These are phyloP conservation scores for Plutomurus gul DNA, from an alignment of 1,140 invertebrate species.

Conservation along the genomic window DNA sequence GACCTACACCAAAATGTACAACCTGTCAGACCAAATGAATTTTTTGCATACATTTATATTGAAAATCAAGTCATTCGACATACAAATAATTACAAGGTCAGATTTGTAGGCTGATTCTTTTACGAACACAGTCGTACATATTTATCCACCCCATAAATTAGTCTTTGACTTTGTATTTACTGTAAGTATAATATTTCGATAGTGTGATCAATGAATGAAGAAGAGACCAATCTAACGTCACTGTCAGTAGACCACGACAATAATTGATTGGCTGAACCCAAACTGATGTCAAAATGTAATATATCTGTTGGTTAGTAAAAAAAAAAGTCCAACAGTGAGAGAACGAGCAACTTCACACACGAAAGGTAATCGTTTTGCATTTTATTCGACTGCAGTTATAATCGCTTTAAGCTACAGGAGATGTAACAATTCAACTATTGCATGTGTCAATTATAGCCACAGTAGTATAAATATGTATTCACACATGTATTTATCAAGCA, in stretches of 20 bases:
- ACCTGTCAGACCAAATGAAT: background rate
- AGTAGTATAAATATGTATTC: no score
- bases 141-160: background rate
- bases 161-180: background rate
- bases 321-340: no score
- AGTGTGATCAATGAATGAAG: background rate
- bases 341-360: no score
- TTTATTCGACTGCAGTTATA: no score
- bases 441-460: no score
- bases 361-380: no score
- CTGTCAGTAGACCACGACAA: background rate
- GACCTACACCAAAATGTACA: background rate
- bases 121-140: background rate
- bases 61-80: background rate
- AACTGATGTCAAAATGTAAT: background rate
- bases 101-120: constrained; percentile 12
- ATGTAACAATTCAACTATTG: no score
- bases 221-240: background rate
- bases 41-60: background rate
- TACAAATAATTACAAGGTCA: constrained; percentile 2
- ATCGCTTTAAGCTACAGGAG: no score
- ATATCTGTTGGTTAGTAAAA: no score
- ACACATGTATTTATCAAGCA: background rate
- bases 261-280: constrained; percentile 17
- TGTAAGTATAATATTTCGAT: background rate